A percentile compares a stretch with the other conserved stretches of the same genome.
phyloP scores from a whole-genome alignment of 2,797 vertebrate species.

The Tragopan temminckii region DNA sequence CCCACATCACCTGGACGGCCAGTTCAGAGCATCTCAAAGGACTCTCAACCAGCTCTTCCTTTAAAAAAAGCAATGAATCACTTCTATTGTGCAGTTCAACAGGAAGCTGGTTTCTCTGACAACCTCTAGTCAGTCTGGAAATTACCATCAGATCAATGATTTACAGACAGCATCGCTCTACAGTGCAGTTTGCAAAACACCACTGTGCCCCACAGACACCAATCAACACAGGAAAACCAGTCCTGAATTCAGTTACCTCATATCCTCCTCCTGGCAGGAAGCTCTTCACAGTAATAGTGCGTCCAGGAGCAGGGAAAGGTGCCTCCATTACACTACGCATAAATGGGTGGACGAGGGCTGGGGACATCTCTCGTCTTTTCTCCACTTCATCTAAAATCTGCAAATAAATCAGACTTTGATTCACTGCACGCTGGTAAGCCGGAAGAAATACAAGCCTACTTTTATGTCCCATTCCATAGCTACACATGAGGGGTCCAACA shows the following conservation, averaged over 20 bases:
- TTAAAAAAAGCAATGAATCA: background rate
- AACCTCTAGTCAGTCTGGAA: background rate
- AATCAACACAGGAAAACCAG: fast-evolving
- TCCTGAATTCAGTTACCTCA: slow-evolving; percentile 82
- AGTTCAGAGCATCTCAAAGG: background rate
- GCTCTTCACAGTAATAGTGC: slow-evolving; percentile 93
- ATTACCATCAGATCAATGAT: background rate
- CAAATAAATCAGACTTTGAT: background rate
- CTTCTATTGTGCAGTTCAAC: background rate
- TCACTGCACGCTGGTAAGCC: background rate
- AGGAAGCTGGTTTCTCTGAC: background rate
- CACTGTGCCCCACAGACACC: background rate
- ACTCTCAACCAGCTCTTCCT: background rate
- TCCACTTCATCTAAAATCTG: slow-evolving; percentile 98
- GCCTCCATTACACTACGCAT: slow-evolving; percentile 98
- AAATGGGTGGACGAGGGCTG: slow-evolving; percentile 93
- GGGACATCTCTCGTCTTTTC: slow-evolving; percentile 92
- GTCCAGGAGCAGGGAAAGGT: slow-evolving; percentile 94
- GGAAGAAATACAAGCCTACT: background rate
- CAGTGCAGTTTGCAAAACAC: background rate
- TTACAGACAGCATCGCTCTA: background rate
- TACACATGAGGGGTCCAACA: background rate
- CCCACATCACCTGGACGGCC: fast-evolving
- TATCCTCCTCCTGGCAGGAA: slow-evolving; percentile 94
- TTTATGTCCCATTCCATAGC: background rate